Percentiles rank a stretch among this genome's conserved stretches.
phyloP scores from a whole-genome alignment of 2,113 vertebrate genomes.

The Dendrocopos noguchii region DNA sequence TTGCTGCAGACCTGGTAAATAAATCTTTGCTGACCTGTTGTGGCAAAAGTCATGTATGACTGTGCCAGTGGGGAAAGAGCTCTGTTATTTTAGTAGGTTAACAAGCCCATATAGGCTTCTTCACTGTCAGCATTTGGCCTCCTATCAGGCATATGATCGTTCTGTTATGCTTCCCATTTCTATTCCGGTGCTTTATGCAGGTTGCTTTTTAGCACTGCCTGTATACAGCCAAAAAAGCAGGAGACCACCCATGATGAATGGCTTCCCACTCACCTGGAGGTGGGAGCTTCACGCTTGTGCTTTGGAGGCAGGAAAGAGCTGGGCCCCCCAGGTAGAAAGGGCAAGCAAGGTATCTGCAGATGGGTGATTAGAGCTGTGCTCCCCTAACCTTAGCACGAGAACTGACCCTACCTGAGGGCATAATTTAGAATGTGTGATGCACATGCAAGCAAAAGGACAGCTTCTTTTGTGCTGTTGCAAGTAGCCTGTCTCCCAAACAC shows the following conservation, averaged over 20 bases:
- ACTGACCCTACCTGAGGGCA: not conserved
- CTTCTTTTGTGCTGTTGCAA: not conserved
- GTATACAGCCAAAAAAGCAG: not conserved
- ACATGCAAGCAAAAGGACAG: not conserved
- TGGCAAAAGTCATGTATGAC: not conserved
- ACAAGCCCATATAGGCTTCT: not conserved
- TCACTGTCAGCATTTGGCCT: conserved; percentile 18
- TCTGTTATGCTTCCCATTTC: not conserved
- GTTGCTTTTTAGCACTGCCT: not conserved
- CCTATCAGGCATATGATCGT: not conserved
- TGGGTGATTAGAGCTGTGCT: not conserved
- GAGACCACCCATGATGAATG: not conserved
- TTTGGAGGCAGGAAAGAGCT: not conserved
- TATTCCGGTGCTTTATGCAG: not conserved
- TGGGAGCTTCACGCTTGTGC: not conserved
- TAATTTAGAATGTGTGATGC: not conserved
- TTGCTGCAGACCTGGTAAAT: not conserved
- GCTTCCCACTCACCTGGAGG: not conserved
- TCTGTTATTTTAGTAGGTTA: conserved; percentile 9
- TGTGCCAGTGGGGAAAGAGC: not conserved
- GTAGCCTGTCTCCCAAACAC: not conserved
- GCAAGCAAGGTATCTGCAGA: not conserved
- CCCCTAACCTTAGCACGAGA: not conserved
- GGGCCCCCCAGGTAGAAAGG: not conserved
- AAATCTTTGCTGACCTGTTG: conserved; percentile 31